phyloP scores from a whole-genome alignment of 2,113 vertebrate genomes.

The Mormyrus iriodes region DNA sequence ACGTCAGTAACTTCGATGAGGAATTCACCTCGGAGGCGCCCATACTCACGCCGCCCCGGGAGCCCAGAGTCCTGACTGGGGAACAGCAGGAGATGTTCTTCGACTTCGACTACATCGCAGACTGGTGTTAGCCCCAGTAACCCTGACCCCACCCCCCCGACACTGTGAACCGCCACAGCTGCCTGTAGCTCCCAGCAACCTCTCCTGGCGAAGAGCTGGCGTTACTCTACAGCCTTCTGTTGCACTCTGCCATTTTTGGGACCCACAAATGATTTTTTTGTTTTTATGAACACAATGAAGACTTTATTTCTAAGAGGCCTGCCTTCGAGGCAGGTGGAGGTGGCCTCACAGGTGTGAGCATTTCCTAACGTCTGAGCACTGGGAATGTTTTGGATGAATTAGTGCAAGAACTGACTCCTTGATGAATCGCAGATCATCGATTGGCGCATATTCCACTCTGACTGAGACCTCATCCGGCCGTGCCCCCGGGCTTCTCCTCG shows the following conservation, averaged over 20 bases:
- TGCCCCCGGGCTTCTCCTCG: slow-evolving; percentile 13
- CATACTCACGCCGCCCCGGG: slow-evolving; percentile 89
- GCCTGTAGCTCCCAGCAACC: slow-evolving; percentile 58
- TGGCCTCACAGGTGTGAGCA: slow-evolving; percentile 48
- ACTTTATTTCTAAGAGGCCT: slow-evolving; percentile 19
- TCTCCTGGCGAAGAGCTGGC: slow-evolving; percentile 46
- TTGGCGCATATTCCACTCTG: neutral
- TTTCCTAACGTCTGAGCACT: slow-evolving; percentile 73
- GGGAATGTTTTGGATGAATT: slow-evolving; percentile 67
- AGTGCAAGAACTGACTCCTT: slow-evolving; percentile 37
- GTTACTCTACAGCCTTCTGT: slow-evolving; percentile 38
- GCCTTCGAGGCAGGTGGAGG: slow-evolving; percentile 38
- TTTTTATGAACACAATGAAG: slow-evolving; percentile 48
- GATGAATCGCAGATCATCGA: neutral
- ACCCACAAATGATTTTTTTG: slow-evolving; percentile 59
- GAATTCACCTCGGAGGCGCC: slow-evolving; percentile 98
- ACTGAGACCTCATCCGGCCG: slow-evolving; percentile 18
- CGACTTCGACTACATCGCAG: slow-evolving; percentile 97
- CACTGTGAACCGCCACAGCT: slow-evolving; percentile 74
- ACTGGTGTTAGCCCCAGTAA: slow-evolving; percentile 79
- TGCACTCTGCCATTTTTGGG: slow-evolving; percentile 72
- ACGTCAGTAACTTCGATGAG: slow-evolving; percentile 97
- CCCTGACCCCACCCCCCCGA: slow-evolving; percentile 13
- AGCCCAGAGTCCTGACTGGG: slow-evolving; percentile 80
- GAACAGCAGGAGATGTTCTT: slow-evolving; percentile 91